Evolutionary conservation across 2,888 invertebrate genomes (phyloP).

Genomic region (Rhagonycha lutea): DNA sequence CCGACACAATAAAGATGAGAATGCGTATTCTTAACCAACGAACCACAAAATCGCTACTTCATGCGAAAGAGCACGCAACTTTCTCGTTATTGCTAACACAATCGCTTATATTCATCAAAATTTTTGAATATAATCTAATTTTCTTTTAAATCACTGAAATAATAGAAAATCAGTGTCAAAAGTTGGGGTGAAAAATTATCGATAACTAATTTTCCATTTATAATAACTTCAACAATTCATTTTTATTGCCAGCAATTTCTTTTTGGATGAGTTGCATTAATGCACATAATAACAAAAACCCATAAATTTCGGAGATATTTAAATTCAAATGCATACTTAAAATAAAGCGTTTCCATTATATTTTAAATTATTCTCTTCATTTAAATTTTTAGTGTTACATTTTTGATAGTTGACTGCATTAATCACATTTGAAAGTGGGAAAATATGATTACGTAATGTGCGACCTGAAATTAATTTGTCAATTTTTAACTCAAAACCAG

Average conservation of each 20-base stretch:
- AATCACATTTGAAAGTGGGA: background rate
- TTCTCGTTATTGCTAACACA: slow-evolving; percentile 11
- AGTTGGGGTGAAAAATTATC: background rate
- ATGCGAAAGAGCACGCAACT: slow-evolving; percentile 15
- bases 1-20: slow-evolving; percentile 13
- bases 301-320: background rate
- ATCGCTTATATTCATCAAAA: slow-evolving; percentile 3
- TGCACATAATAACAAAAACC: background rate
- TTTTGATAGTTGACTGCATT: background rate
- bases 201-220: background rate
- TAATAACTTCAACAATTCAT: background rate
- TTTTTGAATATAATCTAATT: background rate
- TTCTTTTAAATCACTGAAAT: background rate
- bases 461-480: background rate
- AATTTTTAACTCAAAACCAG: background rate
- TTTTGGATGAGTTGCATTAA: background rate
- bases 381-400: background rate
- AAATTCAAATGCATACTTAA: background rate
- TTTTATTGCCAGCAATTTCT: background rate
- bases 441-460: background rate
- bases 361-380: background rate
- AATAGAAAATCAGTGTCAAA: background rate
- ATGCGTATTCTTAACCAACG: slow-evolving; percentile 13
- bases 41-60: slow-evolving; percentile 14
- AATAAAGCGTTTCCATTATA: background rate